These are phyloP conservation scores for Pionites leucogaster DNA, from an alignment of 2,113 vertebrate genomes.

Conservation along the genomic window DNA sequence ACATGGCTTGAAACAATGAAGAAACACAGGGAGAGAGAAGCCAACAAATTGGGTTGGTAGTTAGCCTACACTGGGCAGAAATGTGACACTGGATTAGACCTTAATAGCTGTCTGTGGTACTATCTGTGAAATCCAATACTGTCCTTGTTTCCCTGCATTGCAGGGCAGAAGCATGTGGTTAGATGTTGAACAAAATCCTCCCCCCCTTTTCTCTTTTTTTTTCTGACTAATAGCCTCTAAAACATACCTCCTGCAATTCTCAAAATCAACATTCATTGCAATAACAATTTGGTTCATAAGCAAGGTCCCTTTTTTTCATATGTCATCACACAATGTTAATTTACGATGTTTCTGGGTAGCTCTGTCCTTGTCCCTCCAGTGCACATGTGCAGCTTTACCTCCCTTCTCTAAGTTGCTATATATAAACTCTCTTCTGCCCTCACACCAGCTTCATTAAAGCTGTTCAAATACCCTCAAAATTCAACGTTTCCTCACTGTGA, in stretches of 20 bases:
- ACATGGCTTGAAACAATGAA: conserved; percentile 80
- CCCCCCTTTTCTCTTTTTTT: not conserved
- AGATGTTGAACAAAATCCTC: not conserved
- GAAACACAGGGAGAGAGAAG: conserved; percentile 70
- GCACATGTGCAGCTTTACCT: not conserved
- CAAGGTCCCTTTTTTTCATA: not conserved
- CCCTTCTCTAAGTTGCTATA: not conserved
- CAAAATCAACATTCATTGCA: conserved; percentile 5
- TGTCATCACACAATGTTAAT: conserved; percentile 47
- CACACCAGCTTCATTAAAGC: not conserved
- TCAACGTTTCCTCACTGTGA: accelerated
- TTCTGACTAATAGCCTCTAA: not conserved
- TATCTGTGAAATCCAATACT: conserved; percentile 72
- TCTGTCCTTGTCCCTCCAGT: not conserved
- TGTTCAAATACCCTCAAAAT: not conserved
- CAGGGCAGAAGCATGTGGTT: conserved; percentile 39
- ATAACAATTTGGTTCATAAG: conserved; percentile 20
- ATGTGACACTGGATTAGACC: conserved; percentile 75
- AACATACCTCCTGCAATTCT: conserved; percentile 8
- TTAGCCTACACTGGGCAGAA: conserved; percentile 71
- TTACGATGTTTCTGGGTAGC: not conserved
- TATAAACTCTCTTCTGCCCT: not conserved
- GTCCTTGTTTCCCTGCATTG: conserved; percentile 44
- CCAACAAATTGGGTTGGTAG: conserved; percentile 76
- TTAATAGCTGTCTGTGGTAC: conserved; percentile 76